A percentile compares a stretch with the other conserved stretches of the same genome.
Conservation (phyloP, 23 tunicate genomes). For the Ascidia mentula region DNA sequence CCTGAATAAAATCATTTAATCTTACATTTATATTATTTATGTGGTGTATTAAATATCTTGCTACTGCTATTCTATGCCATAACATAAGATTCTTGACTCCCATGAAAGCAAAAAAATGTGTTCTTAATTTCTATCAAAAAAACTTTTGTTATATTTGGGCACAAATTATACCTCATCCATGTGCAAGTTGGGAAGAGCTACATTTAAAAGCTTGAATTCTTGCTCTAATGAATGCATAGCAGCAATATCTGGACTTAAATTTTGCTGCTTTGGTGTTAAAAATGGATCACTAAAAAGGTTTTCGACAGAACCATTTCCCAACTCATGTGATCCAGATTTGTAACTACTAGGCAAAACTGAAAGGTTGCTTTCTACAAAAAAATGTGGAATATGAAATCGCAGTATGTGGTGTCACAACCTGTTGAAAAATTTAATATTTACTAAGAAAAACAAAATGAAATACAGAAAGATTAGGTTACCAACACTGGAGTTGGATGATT, state of each 20-base stretch:
- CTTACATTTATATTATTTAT: neutral
- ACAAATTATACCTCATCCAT: conserved; percentile 38
- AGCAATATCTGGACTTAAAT: neutral
- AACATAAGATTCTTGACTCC: no score
- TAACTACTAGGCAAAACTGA: neutral
- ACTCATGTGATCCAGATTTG: neutral
- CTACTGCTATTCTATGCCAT: no score
- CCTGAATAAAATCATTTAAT: conserved; percentile 9
- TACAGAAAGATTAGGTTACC: no score
- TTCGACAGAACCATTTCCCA: neutral
- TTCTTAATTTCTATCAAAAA: neutral
- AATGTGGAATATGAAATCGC: neutral
- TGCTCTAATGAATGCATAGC: conserved; percentile 38
- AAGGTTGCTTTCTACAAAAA: neutral
- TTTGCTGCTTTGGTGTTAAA: neutral
- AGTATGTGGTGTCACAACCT: no score
- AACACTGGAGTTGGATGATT: neutral
- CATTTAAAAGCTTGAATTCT: conserved; percentile 59
- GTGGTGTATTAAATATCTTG: no score
- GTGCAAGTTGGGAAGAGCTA: conserved; percentile 38
- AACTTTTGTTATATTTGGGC: neutral
- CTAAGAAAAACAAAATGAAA: no score
- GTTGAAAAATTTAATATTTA: no score
- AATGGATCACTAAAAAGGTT: neutral
- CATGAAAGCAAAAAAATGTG: neutral